Evolutionary conservation across 2,113 vertebrate species (phyloP).

Genomic region (Eonycteris spelaea): DNA sequence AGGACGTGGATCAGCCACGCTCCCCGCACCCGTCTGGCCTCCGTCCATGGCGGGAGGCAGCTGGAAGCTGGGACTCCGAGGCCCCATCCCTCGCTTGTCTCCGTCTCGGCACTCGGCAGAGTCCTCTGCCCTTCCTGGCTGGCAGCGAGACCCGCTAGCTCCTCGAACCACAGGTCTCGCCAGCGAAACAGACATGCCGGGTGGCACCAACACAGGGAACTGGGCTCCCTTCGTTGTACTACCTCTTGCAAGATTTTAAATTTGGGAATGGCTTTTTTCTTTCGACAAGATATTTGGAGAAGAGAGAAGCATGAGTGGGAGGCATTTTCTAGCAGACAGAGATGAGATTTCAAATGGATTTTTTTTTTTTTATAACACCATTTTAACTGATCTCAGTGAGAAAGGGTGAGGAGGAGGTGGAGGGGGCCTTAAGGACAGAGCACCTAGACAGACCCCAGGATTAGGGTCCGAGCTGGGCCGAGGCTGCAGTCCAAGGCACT

Average conservation of each 20-base stretch:
- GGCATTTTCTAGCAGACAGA: constrained; percentile 62
- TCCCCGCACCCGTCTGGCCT: neutral
- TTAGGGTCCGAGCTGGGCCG: neutral
- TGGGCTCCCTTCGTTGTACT: neutral
- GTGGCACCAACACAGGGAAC: neutral
- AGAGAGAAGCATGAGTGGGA: constrained; percentile 68
- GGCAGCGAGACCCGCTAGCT: neutral
- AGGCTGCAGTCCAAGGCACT: neutral
- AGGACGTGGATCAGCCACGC: neutral
- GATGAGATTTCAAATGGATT: constrained; percentile 4
- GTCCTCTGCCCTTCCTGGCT: neutral
- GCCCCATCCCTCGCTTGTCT: fast-evolving
- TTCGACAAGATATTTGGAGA: constrained; percentile 62
- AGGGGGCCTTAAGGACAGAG: neutral
- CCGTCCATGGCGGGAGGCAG: neutral
- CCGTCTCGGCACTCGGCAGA: neutral
- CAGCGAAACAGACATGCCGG: neutral
- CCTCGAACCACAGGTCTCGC: neutral
- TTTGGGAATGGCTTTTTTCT: neutral
- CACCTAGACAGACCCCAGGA: neutral
- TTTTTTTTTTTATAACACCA: neutral
- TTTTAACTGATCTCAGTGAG: neutral
- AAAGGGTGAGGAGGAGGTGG: neutral
- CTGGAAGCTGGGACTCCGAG: fast-evolving
- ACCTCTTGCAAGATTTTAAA: constrained; percentile 10